Conservation (phyloP, 2,888 invertebrate genomes). For the Corbicula japonica region DNA sequence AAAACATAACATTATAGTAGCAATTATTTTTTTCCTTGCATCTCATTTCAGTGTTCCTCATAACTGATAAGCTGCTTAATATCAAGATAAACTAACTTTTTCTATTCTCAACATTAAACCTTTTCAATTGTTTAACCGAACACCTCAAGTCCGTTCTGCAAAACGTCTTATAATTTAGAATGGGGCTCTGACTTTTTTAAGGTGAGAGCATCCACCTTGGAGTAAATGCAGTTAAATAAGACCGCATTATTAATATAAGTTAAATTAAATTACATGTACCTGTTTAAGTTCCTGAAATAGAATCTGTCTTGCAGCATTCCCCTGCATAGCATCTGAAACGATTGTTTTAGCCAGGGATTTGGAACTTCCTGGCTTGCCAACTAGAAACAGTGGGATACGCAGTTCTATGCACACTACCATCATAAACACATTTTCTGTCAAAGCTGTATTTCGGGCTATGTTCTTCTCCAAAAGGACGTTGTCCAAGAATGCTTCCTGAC, state of each 20-base stretch:
- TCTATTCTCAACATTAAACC: too few species aligned
- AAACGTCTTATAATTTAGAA: too few species aligned
- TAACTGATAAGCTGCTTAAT: too few species aligned
- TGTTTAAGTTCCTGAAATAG: constrained; percentile 82
- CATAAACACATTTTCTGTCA: constrained; percentile 85
- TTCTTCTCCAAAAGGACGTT: constrained; percentile 52
- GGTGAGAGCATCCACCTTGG: too few species aligned
- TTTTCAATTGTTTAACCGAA: too few species aligned
- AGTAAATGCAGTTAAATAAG: too few species aligned
- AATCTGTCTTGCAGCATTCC: constrained; percentile 76
- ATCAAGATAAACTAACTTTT: too few species aligned
- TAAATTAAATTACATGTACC: constrained; percentile 65
- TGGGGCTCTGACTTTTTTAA: too few species aligned
- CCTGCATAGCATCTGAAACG: constrained; percentile 84
- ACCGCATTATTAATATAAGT: not conserved
- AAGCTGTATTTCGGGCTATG: constrained; percentile 72
- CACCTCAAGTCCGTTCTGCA: too few species aligned
- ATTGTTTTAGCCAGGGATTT: constrained; percentile 85
- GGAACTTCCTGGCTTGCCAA: constrained; percentile 86
- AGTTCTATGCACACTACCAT: constrained; percentile 85
- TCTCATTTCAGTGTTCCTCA: too few species aligned
- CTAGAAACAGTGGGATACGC: constrained; percentile 84
- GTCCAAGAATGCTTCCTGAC: constrained; percentile 71
- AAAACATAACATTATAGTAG: too few species aligned
- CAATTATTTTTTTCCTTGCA: too few species aligned